A percentile compares a stretch with the other conserved stretches of the same genome.
phyloP scores from a whole-genome alignment of 2,888 invertebrate genomes.

The Peribatodes rhomboidaria region DNA sequence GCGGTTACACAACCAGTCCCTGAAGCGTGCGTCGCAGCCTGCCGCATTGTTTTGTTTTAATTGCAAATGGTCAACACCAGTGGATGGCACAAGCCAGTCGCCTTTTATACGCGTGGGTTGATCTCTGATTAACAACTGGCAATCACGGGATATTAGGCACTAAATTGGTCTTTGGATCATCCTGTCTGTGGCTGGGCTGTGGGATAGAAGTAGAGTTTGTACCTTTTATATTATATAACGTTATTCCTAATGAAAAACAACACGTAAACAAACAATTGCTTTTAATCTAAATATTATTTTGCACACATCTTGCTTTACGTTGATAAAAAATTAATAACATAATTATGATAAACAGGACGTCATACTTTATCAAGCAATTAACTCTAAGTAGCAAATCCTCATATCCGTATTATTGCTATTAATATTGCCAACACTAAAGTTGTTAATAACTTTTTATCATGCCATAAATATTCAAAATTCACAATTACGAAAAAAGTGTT shows the following conservation, averaged over 20 bases:
- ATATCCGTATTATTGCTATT: conserved; percentile 23
- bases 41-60: conserved; percentile 60
- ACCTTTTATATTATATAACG: conserved; percentile 15
- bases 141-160: conserved; percentile 10
- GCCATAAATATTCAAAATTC: conserved; percentile 17
- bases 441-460: conserved; percentile 23
- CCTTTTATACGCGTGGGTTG: not conserved
- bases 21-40: conserved; percentile 62
- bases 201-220: not conserved
- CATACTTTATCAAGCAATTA: conserved; percentile 9
- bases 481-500: conserved; percentile 49
- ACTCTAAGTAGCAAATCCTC: conserved; percentile 17
- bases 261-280: conserved; percentile 12
- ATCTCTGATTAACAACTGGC: conserved; percentile 15
- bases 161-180: conserved; percentile 12
- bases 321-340: conserved; percentile 17
- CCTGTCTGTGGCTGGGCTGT: not conserved
- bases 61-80: conserved; percentile 52
- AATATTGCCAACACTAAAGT: conserved; percentile 6
- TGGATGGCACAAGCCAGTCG: not conserved
- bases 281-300: conserved; percentile 19
- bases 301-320: conserved; percentile 10
- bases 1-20: conserved; percentile 70
- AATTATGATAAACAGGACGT: conserved; percentile 7
- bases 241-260: not conserved